Conservation (phyloP, 2,797 vertebrate species). For the Gallirallus australis region DNA sequence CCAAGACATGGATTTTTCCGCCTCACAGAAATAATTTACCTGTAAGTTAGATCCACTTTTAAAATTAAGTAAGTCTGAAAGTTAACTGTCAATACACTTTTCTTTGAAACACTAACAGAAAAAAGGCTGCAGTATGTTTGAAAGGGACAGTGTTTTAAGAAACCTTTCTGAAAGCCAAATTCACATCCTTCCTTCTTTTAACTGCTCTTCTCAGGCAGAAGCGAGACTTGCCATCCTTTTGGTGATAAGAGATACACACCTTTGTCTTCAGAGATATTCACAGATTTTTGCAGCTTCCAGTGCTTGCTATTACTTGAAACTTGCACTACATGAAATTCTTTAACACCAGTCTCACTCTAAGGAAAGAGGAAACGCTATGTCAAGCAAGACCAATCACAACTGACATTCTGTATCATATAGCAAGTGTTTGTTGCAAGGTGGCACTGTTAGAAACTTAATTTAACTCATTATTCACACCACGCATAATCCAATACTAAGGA, state of each 20-base stretch:
- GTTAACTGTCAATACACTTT: background rate
- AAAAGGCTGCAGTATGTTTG: background rate
- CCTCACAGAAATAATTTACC: background rate
- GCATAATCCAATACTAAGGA: background rate
- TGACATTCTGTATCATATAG: background rate
- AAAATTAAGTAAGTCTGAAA: background rate
- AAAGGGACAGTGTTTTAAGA: background rate
- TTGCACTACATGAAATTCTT: conserved; percentile 96
- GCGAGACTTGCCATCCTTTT: background rate
- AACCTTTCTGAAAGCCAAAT: background rate
- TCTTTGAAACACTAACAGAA: background rate
- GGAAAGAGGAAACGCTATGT: background rate
- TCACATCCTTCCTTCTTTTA: background rate
- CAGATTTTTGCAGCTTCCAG: conserved; percentile 92
- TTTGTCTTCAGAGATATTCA: conserved; percentile 91
- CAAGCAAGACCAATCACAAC: background rate
- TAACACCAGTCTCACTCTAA: conserved; percentile 92
- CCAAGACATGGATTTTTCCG: background rate
- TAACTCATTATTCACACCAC: background rate
- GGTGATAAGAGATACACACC: conserved; percentile 76
- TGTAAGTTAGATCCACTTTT: background rate
- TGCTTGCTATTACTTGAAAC: conserved; percentile 94
- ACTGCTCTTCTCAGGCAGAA: background rate
- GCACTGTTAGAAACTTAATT: background rate
- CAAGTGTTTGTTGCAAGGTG: background rate